phyloP scores from a whole-genome alignment of 2,888 invertebrate species.

The Scaptodrosophila latifasciaeformis region DNA sequence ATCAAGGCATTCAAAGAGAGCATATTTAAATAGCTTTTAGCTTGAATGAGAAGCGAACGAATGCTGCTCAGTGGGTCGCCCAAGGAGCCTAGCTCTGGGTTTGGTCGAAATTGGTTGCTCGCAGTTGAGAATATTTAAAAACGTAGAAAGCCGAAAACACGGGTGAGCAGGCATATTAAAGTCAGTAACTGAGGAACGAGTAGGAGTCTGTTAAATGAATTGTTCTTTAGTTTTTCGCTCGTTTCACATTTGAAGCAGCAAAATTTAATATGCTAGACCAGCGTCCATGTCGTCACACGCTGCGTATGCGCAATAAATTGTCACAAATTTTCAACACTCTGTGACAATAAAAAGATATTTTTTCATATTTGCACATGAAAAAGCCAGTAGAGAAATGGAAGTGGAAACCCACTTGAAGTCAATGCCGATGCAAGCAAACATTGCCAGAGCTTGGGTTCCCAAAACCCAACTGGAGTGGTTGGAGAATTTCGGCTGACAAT shows the following conservation, averaged over 20 bases:
- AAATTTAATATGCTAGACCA: too few species aligned
- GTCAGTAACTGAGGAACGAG: too few species aligned
- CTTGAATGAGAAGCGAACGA: constrained; percentile 57
- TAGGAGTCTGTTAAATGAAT: too few species aligned
- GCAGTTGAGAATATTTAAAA: too few species aligned
- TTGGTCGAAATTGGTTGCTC: too few species aligned
- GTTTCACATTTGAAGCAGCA: too few species aligned
- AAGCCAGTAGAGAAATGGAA: background rate
- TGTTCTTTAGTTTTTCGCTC: background rate
- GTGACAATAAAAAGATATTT: constrained; percentile 63
- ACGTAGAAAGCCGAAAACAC: too few species aligned
- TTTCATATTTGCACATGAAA: constrained; percentile 63
- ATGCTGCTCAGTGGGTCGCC: constrained; percentile 6
- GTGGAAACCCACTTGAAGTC: constrained; percentile 34
- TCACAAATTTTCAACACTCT: constrained; percentile 62
- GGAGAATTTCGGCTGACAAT: constrained; percentile 9
- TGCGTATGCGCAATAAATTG: constrained; percentile 62
- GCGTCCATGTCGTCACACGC: constrained; percentile 11
- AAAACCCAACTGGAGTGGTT: background rate
- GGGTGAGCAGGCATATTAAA: too few species aligned
- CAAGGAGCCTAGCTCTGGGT: too few species aligned
- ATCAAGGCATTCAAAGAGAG: constrained; percentile 68
- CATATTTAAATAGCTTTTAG: constrained; percentile 68
- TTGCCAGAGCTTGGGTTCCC: constrained; percentile 7
- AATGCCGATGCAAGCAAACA: constrained; percentile 29